Evolutionary conservation across 1,140 invertebrate genomes (phyloP), one percentile per base, ranked within the genome.

Genomic region (Apis florea): DNA sequence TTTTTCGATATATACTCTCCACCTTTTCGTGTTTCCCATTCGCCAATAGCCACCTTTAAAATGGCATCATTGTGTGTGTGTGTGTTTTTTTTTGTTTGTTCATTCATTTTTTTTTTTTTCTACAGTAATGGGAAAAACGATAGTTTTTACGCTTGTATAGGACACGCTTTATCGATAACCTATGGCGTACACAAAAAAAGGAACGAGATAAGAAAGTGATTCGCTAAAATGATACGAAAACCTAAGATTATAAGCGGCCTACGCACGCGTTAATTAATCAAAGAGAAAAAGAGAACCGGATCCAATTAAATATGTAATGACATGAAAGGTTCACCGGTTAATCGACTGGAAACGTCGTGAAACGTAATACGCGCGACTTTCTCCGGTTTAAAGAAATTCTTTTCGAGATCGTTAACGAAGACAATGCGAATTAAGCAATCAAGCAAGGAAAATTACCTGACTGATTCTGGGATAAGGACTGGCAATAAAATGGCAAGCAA

Each of bases 31-130:
- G 95, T 83, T 95, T 95, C 10, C 95, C 95, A 80, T 96, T 95
- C 4, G 96, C 95, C 53, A 97, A 90, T 11, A 97, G 92, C 97
- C 97, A 98, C 83, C 97, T 93, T 93, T 8, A 94, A 83, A 79
- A 78, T 26, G 63, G 19, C n/a, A 24, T 81, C 54, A 21, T 58
- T 19, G 54, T 74, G 24, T 56, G 15, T 70, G 68, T 61, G 26
- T 63, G 17, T 24, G 11, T 78, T 19, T 66, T 82, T n/a, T 40
- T 13, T 31, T 15, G 0, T 61, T 1, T 12, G 21, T 40, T 66
- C 12, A 6, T 21, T 17, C 31, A 8, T 64, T 40, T 56, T 67
- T 17, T 58, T 2, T 76, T 82, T 56, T 63, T n/a, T 21, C 5
- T 63, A 49, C 10, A 54, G n/a, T 58, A 54, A 72, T 64, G 31